Base-by-base conservation (phyloP, 37 sponge, comb jelly and placozoan genomes). In the Halichondria panicea region DNA sequence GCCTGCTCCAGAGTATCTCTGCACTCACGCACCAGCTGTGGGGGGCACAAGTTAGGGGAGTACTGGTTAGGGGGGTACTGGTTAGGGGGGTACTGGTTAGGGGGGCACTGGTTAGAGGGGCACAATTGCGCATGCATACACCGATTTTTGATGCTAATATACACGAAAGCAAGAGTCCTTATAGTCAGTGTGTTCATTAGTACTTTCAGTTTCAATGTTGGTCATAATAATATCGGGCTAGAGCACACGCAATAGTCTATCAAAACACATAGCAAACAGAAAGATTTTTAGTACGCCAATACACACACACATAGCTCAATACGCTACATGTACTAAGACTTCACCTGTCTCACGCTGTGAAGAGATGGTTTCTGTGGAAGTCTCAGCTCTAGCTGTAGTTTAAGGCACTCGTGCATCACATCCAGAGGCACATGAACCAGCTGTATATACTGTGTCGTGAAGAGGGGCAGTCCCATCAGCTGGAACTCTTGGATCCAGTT, bases 341-440 rank as follows among this genome's bases (percentile, higher is more conserved):
- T 40, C 55, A 94, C 95, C 85, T 71, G 74, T 42, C 56, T 45
- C 21, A 94, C 74, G 42, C 88, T 87, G 76, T 81, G 78, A n/a
- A 76, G 76, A 21, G 95, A 91, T 0, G 88, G 88, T 34, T 60
- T 37, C 54, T 72, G 42, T 3, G 63, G 79, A 0, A 63, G 80
- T 45, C 34, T 68, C 36, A 84, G 61, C 43, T 83, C 88, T 45
- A 68, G 59, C 78, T 82, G 76, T 11, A 83, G 70, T 34, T 81
- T 84, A 43, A 94, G 67, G 35, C 88, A 91, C 78, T 91, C 92
- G n/a, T 91, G 91, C 77, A 91, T 90, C 41, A 94, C 87, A 28
- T 94, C 95, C 76, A 94, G 56, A 13, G 85, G 92, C 21, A 91
- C 88, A 13, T 84, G 76, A 25, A 85, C 57, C 43, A 94, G 45